phyloP scores from a whole-genome alignment of 2,113 vertebrate species.

The Dromas ardeola region DNA sequence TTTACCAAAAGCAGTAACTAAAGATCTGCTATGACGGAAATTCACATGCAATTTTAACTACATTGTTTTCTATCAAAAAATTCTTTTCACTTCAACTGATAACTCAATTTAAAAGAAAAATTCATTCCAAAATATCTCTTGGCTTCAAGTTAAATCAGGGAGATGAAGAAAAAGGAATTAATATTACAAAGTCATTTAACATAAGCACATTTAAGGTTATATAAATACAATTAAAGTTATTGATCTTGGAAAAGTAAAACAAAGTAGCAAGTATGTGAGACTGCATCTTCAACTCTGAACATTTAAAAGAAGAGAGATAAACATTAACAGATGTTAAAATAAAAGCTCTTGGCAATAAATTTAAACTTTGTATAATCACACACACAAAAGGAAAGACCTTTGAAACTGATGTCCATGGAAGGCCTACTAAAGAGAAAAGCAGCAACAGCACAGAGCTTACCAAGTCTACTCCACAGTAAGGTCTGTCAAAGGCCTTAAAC shows the following conservation, averaged over 20 bases:
- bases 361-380: not conserved
- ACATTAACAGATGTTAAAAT: not conserved
- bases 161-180: not conserved
- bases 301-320: not conserved
- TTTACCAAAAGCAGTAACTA: not conserved
- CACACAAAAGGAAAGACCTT: not conserved
- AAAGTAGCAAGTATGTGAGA: not conserved
- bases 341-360: not conserved
- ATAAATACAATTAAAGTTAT: not conserved
- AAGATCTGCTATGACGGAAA: not conserved
- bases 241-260: not conserved
- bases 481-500: not conserved
- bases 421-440: not conserved
- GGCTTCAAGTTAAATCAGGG: not conserved
- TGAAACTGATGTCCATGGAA: not conserved
- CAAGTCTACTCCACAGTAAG: not conserved
- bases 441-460: not conserved
- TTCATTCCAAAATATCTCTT: not conserved
- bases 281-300: not conserved
- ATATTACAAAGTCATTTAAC: not conserved
- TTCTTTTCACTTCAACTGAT: not conserved
- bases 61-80: not conserved
- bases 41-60: not conserved
- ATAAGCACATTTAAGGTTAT: not conserved
- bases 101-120: not conserved